Conservation (phyloP, 2,797 vertebrate species). For the Molothrus aeneus region DNA sequence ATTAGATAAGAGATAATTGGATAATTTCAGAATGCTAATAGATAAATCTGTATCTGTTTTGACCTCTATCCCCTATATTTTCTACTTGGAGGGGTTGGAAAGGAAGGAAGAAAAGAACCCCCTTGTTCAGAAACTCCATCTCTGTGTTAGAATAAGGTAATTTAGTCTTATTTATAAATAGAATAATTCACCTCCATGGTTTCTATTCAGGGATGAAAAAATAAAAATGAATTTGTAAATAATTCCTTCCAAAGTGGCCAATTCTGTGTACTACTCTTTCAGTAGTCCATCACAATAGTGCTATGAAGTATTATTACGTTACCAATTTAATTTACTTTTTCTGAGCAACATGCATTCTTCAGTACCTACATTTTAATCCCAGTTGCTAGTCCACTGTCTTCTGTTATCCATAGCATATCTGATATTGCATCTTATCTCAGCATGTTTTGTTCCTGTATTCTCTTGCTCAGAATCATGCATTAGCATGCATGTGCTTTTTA, state of each 20-base stretch:
- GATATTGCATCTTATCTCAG: not conserved
- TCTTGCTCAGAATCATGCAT: not conserved
- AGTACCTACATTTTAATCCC: not conserved
- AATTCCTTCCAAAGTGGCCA: not conserved
- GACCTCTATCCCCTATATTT: not conserved
- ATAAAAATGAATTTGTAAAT: not conserved
- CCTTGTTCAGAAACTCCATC: not conserved
- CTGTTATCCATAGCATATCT: not conserved
- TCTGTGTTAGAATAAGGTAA: not conserved
- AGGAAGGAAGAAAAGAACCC: not conserved
- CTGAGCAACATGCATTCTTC: not conserved
- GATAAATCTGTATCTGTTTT: not conserved
- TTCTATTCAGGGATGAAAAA: not conserved
- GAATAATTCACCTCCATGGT: not conserved
- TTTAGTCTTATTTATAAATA: not conserved
- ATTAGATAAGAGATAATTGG: not conserved
- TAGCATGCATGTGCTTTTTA: not conserved
- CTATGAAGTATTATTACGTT: not conserved
- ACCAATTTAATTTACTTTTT: not conserved
- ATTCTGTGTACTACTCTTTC: not conserved
- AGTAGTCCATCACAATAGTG: not conserved
- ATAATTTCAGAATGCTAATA: not conserved
- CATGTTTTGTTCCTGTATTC: not conserved
- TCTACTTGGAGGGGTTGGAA: not conserved
- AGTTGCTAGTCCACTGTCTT: not conserved